Conservation (phyloP, 2,888 invertebrate genomes). For the Scaptomyza caliginosa region DNA sequence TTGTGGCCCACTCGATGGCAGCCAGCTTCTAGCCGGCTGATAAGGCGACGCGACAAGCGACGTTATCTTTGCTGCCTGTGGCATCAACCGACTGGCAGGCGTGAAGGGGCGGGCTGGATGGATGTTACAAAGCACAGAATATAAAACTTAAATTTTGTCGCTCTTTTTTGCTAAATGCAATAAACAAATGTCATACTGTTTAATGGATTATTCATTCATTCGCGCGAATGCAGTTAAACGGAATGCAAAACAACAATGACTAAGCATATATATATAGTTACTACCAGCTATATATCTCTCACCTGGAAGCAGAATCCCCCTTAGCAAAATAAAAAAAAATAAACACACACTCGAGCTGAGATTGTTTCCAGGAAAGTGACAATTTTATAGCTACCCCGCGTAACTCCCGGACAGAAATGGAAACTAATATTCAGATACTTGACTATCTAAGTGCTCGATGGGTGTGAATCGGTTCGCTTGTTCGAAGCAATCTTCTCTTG, state of each 20-base stretch:
- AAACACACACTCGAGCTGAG: constrained; percentile 13
- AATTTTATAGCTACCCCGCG: background rate
- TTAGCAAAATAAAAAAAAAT: background rate
- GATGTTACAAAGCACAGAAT: no score
- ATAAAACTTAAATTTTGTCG: no score
- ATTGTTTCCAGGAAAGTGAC: constrained; percentile 30
- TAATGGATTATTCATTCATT: constrained; percentile 37
- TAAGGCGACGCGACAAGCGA: background rate
- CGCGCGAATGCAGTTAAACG: constrained; percentile 24
- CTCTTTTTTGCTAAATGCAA: no score
- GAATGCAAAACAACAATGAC: constrained; percentile 30
- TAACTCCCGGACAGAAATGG: background rate
- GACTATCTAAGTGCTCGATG: background rate
- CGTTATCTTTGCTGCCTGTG: background rate
- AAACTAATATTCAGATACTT: background rate
- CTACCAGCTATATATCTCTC: background rate
- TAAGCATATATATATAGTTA: background rate
- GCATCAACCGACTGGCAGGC: no score
- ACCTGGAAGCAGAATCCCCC: constrained; percentile 11
- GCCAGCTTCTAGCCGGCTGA: constrained; percentile 2
- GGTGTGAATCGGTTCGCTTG: constrained; percentile 40
- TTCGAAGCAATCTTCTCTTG: constrained; percentile 8
- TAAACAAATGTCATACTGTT: background rate
- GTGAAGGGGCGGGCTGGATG: no score
- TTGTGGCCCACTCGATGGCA: background rate